These are phyloP conservation scores for Polymixis flavicincta DNA, from an alignment of 2,888 invertebrate genomes.

Conservation along the genomic window DNA sequence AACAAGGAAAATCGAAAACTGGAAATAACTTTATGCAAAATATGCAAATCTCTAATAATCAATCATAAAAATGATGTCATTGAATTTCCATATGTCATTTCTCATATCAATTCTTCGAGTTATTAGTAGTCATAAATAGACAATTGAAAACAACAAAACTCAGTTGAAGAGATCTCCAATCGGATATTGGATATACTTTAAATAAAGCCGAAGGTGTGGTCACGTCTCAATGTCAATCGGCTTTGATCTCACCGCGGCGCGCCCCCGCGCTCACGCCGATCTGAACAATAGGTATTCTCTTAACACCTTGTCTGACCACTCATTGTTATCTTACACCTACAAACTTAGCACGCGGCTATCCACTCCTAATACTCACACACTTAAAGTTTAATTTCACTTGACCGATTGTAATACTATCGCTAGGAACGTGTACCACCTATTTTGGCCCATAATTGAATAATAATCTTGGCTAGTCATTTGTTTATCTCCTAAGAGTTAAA, in stretches of 20 bases:
- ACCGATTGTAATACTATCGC: slow-evolving; percentile 47
- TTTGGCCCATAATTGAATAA: slow-evolving; percentile 62
- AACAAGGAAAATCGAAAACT: neutral
- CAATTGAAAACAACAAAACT: slow-evolving; percentile 52
- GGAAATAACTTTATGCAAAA: slow-evolving; percentile 13
- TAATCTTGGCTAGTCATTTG: slow-evolving; percentile 57
- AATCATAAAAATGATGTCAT: slow-evolving; percentile 39
- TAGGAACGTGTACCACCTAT: slow-evolving; percentile 48
- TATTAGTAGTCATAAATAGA: slow-evolving; percentile 34
- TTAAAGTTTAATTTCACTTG: slow-evolving; percentile 59
- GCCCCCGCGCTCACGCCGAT: slow-evolving; percentile 67
- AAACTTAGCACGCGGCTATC: slow-evolving; percentile 43
- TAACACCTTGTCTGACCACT: slow-evolving; percentile 77
- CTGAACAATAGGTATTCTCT: slow-evolving; percentile 79
- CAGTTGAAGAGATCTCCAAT: slow-evolving; percentile 47
- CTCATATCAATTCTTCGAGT: slow-evolving; percentile 31
- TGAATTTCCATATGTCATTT: slow-evolving; percentile 11
- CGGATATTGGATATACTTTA: slow-evolving; percentile 61
- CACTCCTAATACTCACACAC: slow-evolving; percentile 23
- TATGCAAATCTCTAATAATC: slow-evolving; percentile 23
- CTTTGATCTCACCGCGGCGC: slow-evolving; percentile 79
- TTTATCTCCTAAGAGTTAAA: slow-evolving; percentile 58
- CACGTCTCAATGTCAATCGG: slow-evolving; percentile 77
- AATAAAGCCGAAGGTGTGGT: slow-evolving; percentile 74
- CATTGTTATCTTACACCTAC: slow-evolving; percentile 71